Evolutionary conservation across 2,113 vertebrate genomes (phyloP).

Genomic region (Pygoscelis antarcticus): DNA sequence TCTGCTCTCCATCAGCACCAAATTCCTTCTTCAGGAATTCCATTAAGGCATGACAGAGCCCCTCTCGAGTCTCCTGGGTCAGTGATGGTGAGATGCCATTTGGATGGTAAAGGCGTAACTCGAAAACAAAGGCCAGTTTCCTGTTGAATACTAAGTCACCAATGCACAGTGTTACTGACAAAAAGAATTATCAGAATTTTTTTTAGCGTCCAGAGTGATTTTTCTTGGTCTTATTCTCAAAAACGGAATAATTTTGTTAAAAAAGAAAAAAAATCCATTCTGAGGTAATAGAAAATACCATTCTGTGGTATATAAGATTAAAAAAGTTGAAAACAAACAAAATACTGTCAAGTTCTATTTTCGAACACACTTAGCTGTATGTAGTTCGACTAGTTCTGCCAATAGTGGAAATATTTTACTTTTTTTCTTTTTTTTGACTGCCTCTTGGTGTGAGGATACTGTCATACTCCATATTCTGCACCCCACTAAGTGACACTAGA

Average conservation of each 20-base stretch:
- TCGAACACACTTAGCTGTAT: background rate
- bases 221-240: background rate
- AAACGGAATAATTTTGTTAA: background rate
- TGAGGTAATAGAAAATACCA: background rate
- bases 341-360: background rate
- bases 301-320: background rate
- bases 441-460: background rate
- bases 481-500: background rate
- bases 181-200: background rate
- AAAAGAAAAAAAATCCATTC: background rate
- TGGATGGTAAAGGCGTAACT: background rate
- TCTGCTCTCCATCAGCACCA: background rate
- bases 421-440: background rate
- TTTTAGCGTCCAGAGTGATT: background rate
- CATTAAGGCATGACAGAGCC: background rate
- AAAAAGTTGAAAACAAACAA: background rate
- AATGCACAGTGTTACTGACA: background rate
- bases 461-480: background rate
- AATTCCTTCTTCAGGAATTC: background rate
- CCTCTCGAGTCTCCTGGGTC: background rate
- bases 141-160: background rate
- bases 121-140: background rate
- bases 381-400: background rate
- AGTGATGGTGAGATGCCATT: background rate
- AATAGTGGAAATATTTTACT: background rate